Percentiles rank a stretch among this genome's conserved stretches.
Evolutionary conservation across 2,113 vertebrate genomes (phyloP).

Genomic region (Pachyramphus minor): DNA sequence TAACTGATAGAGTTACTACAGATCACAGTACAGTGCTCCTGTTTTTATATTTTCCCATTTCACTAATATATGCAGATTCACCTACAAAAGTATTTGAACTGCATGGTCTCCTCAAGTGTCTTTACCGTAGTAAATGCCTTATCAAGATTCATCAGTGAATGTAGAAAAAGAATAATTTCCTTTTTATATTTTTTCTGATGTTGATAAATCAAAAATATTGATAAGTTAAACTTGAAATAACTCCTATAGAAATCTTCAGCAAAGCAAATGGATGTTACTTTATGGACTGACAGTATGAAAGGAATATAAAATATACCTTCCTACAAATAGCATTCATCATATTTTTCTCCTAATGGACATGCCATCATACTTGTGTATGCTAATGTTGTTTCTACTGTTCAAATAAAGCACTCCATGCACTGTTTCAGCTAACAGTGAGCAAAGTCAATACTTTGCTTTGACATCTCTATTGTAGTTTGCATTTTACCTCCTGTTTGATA

Average conservation of each 20-base stretch:
- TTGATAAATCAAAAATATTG: not conserved
- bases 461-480: conserved; percentile 11
- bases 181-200: not conserved
- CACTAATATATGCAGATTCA: not conserved
- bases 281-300: not conserved
- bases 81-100: not conserved
- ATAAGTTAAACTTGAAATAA: not conserved
- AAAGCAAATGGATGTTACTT: not conserved
- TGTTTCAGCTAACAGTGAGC: not conserved
- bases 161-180: not conserved
- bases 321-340: not conserved
- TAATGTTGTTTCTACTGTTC: not conserved
- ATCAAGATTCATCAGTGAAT: not conserved
- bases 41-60: not conserved
- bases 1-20: not conserved
- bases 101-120: not conserved
- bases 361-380: not conserved
- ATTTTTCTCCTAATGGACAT: not conserved
- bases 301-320: not conserved
- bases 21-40: not conserved
- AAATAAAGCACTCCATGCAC: not conserved
- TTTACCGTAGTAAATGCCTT: not conserved
- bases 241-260: not conserved
- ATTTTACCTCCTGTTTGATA: conserved; percentile 35
- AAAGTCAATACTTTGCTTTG: conserved; percentile 12